phyloP scores from a whole-genome alignment of 1,140 invertebrate species.

The Drosophila mayri region DNA sequence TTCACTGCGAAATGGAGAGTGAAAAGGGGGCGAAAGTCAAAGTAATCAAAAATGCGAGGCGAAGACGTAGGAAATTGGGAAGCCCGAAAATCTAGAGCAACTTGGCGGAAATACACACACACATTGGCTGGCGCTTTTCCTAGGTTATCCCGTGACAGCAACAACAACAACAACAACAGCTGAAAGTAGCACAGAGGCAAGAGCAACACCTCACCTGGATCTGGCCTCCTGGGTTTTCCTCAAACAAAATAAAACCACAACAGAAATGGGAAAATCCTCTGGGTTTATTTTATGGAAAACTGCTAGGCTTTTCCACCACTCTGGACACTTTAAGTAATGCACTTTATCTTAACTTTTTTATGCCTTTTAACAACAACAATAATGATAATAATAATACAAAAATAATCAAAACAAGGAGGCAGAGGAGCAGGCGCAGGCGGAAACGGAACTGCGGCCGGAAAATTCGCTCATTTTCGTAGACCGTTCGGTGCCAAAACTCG shows the following conservation, averaged over 20 bases:
- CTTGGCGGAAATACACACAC: slow-evolving; percentile 32
- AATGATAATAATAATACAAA: not conserved
- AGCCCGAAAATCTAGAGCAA: slow-evolving; percentile 58
- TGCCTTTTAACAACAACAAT: slow-evolving; percentile 7
- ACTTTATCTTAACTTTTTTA: not conserved
- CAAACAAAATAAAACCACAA: not conserved
- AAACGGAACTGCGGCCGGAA: slow-evolving; percentile 26
- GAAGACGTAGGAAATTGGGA: slow-evolving; percentile 17
- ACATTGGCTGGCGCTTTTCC: slow-evolving; percentile 5
- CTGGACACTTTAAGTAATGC: not conserved
- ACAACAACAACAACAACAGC: slow-evolving; percentile 14
- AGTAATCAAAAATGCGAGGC: slow-evolving; percentile 56
- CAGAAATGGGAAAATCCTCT: not conserved
- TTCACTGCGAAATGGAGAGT: slow-evolving; percentile 44
- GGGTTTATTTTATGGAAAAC: not conserved
- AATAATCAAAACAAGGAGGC: slow-evolving; percentile 25
- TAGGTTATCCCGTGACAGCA: not conserved
- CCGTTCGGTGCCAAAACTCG: slow-evolving; percentile 61
- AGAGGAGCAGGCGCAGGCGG: slow-evolving; percentile 21
- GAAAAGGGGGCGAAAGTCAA: slow-evolving; percentile 57
- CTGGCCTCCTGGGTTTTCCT: not conserved
- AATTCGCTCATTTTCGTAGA: slow-evolving; percentile 41
- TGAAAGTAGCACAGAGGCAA: slow-evolving; percentile 11
- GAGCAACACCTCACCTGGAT: slow-evolving; percentile 22
- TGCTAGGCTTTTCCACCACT: not conserved